A percentile compares a stretch with the other conserved stretches of the same genome.
Conservation (phyloP, 2,113 vertebrate genomes). For the Oplegnathus fasciatus region DNA sequence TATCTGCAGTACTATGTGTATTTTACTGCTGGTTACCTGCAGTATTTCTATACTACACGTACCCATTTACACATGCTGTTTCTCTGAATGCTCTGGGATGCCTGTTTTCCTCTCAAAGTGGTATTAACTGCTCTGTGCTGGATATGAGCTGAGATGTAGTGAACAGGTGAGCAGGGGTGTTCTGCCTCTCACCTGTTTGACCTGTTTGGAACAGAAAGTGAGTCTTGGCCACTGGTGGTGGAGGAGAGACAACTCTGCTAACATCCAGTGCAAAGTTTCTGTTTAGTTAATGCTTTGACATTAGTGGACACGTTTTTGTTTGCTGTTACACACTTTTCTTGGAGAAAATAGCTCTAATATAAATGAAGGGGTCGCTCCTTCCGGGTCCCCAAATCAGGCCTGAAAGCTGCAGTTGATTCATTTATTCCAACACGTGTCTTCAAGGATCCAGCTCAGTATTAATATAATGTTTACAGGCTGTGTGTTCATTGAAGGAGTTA, state of each 20-base stretch:
- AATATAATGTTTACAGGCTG: background rate
- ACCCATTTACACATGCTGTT: background rate
- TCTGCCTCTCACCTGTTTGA: background rate
- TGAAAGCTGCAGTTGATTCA: background rate
- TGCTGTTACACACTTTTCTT: background rate
- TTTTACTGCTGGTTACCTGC: background rate
- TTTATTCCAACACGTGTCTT: background rate
- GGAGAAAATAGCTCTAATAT: background rate
- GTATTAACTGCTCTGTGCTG: background rate
- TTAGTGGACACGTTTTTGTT: background rate
- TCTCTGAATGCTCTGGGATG: background rate
- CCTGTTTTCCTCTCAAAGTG: background rate
- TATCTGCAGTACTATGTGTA: background rate
- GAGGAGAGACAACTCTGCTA: background rate
- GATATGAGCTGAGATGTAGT: background rate
- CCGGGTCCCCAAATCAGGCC: background rate
- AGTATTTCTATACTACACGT: background rate
- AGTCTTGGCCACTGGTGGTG: too few relatives aligned
- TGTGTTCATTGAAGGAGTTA: background rate
- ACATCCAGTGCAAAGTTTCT: background rate
- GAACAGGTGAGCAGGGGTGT: background rate
- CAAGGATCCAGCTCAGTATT: background rate
- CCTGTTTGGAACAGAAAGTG: background rate
- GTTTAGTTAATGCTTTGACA: background rate
- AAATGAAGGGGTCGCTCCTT: background rate